Evolutionary conservation across 2,888 invertebrate species (phyloP), one percentile per base, ranked within the genome.

Genomic region (Drosophila subsilvestris): DNA sequence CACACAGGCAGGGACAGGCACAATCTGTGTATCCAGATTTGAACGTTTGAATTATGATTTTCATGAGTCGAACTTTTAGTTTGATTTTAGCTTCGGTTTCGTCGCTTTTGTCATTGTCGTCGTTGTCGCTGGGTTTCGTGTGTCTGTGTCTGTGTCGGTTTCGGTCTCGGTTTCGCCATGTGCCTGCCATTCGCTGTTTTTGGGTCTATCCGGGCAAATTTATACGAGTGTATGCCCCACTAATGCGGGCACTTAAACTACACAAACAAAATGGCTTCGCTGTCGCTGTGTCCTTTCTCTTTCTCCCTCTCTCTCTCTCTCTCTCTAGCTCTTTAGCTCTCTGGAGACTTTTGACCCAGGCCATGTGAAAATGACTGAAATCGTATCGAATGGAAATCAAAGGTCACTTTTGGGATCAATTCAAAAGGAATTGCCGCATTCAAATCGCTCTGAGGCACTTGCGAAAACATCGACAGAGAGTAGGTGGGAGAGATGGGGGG

Each of bases 361-460:
- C 86, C 83, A 83, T 86, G 83, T 74, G 83, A 80, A 86, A 83
- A 84, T 84, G 80, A 84, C 78, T 85, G 78, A 81, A 85, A 76
- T 85, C 85, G 85, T 81, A 86, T 80, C 86, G 85, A 81, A 37
- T 37, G 37, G 37, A 81, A 86, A 85, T 85, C 86, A 85, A 86
- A 85, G 85, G 85, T 85, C 85, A 84, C 85, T 85, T 85, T 85
- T 85, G 85, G 85, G 85, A 85, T 85, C 85, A 85, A 85, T 85
- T 85, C 86, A 85, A 85, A 85, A 84, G 85, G 86, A 85, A 85
- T 86, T 85, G 85, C 86, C 86, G 85, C 86, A 85, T 85, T 85
- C 78, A 86, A 86, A 85, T 85, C 86, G 85, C 85, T 86, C 69
- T 67, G 76, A 85, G 86, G 78, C 85, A 86, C 81, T 86, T 84